Evolutionary conservation across 2,113 vertebrate species (phyloP), one percentile per base, ranked within the genome.

Genomic region (Antigone vipio): DNA sequence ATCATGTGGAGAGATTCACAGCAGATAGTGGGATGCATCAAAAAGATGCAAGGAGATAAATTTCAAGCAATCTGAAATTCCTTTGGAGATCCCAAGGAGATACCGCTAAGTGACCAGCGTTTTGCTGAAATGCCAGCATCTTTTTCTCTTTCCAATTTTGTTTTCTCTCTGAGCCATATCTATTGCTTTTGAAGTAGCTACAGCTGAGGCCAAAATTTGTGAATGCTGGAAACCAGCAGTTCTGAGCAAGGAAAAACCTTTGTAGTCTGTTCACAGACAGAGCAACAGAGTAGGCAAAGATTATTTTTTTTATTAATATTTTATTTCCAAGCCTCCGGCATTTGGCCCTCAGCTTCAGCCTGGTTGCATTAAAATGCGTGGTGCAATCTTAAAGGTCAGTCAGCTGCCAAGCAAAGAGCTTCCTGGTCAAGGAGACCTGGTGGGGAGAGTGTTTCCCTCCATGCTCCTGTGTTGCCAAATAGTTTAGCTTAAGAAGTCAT

Each of bases 181-280:
- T 94, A 3, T 78, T 95, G 93, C 79, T 90, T 97, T 97, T 97
- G 96, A 97, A 96, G 96, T 93, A 81, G 68, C 88, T 96, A 53
- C 35, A 68, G 35, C 53, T 75, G 84, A 86, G 64, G 88, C 93
- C 93, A 94, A 69, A 88, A 64, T 81, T 93, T 89, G 86, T 92
- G 58, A 75, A 68, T 92, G 80, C 80, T 93, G 93, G 92, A 95
- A 97, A 92, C 52, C 88, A 96, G 83, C 92, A 87, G 76, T 90
- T 96, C 79, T 84, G 88, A 89, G 79, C 63, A 38, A 93, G 59
- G 68, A 30, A 89, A 94, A 92, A 40, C 56, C 64, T 96, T 96
- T 97, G 95, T 96, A 81, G 92, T 97, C 52, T 86, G 56, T 68
- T 96, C 80, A 76, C 75, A 95, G 93, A 21, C 73, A 68, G 50